phyloP scores from a whole-genome alignment of 2,113 vertebrate genomes.

The Anoplopoma fimbria region DNA sequence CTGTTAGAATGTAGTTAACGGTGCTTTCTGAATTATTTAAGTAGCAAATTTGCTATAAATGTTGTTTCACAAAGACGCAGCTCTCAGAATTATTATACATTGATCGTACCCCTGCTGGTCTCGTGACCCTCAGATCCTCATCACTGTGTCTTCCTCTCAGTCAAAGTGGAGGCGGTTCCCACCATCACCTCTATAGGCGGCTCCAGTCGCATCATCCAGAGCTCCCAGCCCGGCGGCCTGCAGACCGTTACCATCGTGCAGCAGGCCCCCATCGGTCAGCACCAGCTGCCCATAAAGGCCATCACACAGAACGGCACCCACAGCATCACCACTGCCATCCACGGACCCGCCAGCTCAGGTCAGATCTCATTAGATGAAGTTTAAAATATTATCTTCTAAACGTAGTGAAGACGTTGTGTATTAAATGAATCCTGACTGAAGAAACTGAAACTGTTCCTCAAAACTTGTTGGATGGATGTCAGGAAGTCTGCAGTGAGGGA shows the following conservation, averaged over 20 bases:
- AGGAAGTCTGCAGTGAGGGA: too few species aligned
- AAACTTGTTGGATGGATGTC: too few species aligned
- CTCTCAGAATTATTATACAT: too few species aligned
- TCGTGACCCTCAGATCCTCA: too few species aligned
- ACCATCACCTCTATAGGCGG: conserved; percentile 87
- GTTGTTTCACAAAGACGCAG: too few species aligned
- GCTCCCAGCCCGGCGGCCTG: conserved; percentile 83
- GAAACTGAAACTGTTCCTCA: too few species aligned
- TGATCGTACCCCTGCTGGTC: too few species aligned
- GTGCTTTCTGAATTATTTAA: too few species aligned
- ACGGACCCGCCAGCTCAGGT: conserved; percentile 87
- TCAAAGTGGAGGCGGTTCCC: conserved; percentile 94
- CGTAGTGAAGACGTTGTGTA: not conserved
- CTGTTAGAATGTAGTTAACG: too few species aligned
- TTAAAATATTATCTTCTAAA: too few species aligned
- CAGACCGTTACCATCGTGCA: conserved; percentile 96
- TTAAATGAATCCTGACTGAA: not conserved
- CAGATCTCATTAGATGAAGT: conserved; percentile 19
- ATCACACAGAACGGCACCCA: conserved; percentile 96
- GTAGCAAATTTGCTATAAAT: too few species aligned
- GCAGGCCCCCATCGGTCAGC: conserved; percentile 92
- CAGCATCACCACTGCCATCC: conserved; percentile 88
- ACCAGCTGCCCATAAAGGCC: conserved; percentile 97
- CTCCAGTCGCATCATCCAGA: conserved; percentile 91
- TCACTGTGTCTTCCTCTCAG: conserved; percentile 75